Percentiles rank a stretch among this genome's conserved stretches.
Conservation (phyloP, 2,797 vertebrate species). For the Gymnothorax javanicus region DNA sequence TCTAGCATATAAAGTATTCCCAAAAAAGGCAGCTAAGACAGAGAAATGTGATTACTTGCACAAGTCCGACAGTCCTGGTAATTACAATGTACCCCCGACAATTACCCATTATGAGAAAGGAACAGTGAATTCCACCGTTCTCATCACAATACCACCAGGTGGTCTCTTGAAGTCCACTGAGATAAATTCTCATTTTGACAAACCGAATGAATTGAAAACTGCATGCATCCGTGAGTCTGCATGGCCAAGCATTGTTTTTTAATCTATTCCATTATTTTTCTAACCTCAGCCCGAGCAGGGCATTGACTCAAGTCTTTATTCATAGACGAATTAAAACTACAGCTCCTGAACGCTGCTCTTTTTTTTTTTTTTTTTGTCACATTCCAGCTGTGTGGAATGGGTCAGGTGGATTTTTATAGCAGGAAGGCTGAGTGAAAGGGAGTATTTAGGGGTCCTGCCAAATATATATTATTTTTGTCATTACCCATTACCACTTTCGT, state of each 20-base stretch:
- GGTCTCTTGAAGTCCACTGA: slow-evolving; percentile 10
- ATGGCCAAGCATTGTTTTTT: not conserved
- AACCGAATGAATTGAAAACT: not conserved
- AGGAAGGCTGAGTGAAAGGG: not conserved
- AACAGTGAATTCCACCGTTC: not conserved
- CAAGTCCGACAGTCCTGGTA: not conserved
- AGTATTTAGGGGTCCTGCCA: not conserved
- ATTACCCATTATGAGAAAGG: not conserved
- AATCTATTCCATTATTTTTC: not conserved
- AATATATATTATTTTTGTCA: not conserved
- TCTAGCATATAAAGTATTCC: not conserved
- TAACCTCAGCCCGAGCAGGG: not conserved
- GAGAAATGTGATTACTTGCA: not conserved
- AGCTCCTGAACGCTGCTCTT: not conserved
- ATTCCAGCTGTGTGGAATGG: not conserved
- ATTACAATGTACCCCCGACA: not conserved
- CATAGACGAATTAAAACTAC: not conserved
- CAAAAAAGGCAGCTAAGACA: not conserved
- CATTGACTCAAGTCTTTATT: not conserved
- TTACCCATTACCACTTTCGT: too few relatives aligned
- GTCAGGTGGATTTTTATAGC: not conserved
- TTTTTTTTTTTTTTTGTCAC: too few relatives aligned
- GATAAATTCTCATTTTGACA: not conserved
- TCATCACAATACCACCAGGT: not conserved
- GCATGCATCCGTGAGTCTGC: not conserved